These are phyloP conservation scores for Engraulis encrasicolus DNA, from an alignment of 2,113 vertebrate species.

Conservation along the genomic window DNA sequence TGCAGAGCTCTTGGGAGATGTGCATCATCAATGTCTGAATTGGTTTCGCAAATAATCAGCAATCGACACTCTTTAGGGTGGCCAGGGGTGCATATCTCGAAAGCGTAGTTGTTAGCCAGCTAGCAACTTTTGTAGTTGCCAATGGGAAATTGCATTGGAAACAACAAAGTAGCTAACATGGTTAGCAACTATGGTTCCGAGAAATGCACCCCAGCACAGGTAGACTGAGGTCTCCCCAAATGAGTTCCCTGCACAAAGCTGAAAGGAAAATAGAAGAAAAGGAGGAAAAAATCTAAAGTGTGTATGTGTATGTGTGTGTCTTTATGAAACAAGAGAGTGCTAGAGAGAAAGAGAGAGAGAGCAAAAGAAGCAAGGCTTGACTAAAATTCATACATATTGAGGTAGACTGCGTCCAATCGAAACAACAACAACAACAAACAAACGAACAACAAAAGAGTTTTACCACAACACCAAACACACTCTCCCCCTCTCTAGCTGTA, in stretches of 20 bases:
- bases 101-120: no score
- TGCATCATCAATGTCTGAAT: not conserved
- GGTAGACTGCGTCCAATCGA: conserved; percentile 91
- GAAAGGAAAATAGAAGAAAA: not conserved
- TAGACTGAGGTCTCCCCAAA: not conserved
- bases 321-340: conserved; percentile 3
- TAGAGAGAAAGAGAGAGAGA: conserved; percentile 24
- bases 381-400: conserved; percentile 78
- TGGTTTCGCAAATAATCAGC: not conserved
- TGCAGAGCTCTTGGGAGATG: not conserved
- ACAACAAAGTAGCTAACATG: no score
- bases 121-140: no score
- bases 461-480: conserved; percentile 54
- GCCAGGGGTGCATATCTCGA: no score
- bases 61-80: not conserved
- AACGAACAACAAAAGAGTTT: conserved; percentile 46
- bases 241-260: no score
- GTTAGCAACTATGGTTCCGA: no score
- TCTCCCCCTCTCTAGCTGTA: conserved; percentile 64
- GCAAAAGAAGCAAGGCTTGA: conserved; percentile 35
- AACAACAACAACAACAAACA: conserved; percentile 64
- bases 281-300: not conserved
- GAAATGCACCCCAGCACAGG: no score
- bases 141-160: no score
- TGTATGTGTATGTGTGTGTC: no score